Percentiles rank a stretch among this genome's conserved stretches.
phyloP scores from a whole-genome alignment of 2,113 vertebrate species.

The Mesembrinibis cayennensis region DNA sequence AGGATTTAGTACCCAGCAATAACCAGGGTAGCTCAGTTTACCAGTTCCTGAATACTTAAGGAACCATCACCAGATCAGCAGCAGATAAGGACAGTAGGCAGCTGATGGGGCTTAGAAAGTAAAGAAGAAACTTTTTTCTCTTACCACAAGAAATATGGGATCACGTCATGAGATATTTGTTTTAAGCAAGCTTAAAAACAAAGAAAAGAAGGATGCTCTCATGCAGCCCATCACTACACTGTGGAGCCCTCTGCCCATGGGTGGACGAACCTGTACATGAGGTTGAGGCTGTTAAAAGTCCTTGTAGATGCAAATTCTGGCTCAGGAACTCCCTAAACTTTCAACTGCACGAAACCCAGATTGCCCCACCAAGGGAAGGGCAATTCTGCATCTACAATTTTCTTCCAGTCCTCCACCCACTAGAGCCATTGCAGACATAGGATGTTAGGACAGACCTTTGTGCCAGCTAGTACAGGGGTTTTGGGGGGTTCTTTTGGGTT shows the following conservation, averaged over 20 bases:
- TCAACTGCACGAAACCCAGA: background rate
- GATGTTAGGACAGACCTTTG: no score
- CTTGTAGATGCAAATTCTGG: background rate
- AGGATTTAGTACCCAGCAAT: background rate
- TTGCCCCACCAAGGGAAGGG: background rate
- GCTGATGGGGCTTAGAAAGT: background rate
- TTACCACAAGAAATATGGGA: background rate
- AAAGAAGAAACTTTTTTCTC: background rate
- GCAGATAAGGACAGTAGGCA: background rate
- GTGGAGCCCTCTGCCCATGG: background rate
- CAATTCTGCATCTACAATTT: background rate
- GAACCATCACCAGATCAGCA: background rate
- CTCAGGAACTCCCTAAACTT: background rate
- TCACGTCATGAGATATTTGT: background rate
- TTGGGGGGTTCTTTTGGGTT: rapidly evolving
- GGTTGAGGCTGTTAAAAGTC: background rate
- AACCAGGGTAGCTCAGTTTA: background rate
- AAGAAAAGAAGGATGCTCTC: background rate
- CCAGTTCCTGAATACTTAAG: background rate
- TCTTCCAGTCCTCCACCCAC: background rate
- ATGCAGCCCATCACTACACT: background rate
- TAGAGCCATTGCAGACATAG: background rate
- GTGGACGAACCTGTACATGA: rapidly evolving
- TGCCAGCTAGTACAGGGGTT: rapidly evolving
- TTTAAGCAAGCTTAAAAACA: background rate